Evolutionary conservation across 1,140 invertebrate species (phyloP), one percentile per base, ranked within the genome.

Genomic region (Plutomurus gul): DNA sequence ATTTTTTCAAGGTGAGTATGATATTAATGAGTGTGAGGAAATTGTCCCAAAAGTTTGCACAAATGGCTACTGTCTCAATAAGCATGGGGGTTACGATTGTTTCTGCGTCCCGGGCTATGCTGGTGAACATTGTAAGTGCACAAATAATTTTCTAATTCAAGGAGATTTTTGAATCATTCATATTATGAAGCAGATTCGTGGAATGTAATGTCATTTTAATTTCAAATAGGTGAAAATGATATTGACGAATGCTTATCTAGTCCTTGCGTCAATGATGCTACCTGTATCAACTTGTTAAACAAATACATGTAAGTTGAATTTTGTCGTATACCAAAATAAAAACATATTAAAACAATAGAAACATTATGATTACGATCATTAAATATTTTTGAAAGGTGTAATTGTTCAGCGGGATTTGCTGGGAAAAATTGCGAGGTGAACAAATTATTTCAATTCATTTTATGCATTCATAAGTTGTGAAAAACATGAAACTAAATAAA

Each of bases 221-320:
- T n/a, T n/a, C n/a, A n/a, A n/a, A n/a, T n/a, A n/a, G n/a, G n/a
- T n/a, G 51, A 80, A 16, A 46, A 18, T 8, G 73, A 75, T 25
- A 60, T 75, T 36, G 46, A 78, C 22, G 76, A 77, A 56, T 76
- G 47, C 10, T 89, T 95, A 4, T 94, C 93, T 46, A 90, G 91
- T 70, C 95, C 96, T 0, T 99, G 96, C 87, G 89, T 91, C 81
- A 95, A 98, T 85, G 92, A 92, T 76, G 96, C 93, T 11, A 93
- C 91, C 0, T 98, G 97, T 86, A 87, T 92, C 80, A 95, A 98
- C 86, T 88, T 91, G 81, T 91, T 95, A 76, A 96, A 96, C 86
- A 93, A 92, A 75, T 65, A 65, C 56, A 65, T 30, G 56, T 65
- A 65, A 60, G 7, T n/a, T n/a, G n/a, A n/a, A n/a, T n/a, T n/a